Conservation (phyloP, 1,140 invertebrate genomes). For the Manduca sexta region DNA sequence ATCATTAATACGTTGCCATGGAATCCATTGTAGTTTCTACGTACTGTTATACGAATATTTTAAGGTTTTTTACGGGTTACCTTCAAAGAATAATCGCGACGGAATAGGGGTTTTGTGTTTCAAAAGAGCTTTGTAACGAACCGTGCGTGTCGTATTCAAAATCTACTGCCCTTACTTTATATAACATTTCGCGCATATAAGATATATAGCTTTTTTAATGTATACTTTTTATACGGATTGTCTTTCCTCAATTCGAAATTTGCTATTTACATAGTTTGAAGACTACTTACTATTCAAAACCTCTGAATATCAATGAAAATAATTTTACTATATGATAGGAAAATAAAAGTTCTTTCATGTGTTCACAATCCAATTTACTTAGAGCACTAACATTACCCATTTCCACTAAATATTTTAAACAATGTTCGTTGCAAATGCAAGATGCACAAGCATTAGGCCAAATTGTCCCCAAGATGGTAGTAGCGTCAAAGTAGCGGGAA, state of each 20-base stretch:
- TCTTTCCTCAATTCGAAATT: too few relatives aligned
- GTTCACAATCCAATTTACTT: too few relatives aligned
- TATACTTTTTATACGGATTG: too few relatives aligned
- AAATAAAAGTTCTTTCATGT: too few relatives aligned
- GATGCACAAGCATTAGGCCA: constrained; percentile 49
- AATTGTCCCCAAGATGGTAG: constrained; percentile 63
- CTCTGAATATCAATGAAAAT: too few relatives aligned
- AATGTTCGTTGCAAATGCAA: constrained; percentile 22
- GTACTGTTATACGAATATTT: constrained; percentile 4
- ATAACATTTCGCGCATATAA: too few relatives aligned
- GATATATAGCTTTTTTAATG: too few relatives aligned
- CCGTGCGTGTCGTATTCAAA: constrained; percentile 20
- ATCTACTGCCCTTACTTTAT: constrained; percentile 6
- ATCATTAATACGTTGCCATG: too few relatives aligned
- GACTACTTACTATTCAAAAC: too few relatives aligned
- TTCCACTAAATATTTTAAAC: constrained; percentile 29
- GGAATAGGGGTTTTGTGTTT: constrained; percentile 30
- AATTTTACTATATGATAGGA: too few relatives aligned
- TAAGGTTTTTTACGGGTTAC: constrained; percentile 13
- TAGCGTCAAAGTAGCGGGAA: constrained; percentile 43
- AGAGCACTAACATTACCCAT: background rate
- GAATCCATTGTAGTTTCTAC: too few relatives aligned
- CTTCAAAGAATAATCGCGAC: constrained; percentile 26
- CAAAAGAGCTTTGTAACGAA: constrained; percentile 33
- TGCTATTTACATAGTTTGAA: too few relatives aligned